Evolutionary conservation across 1,140 invertebrate species (phyloP).

Genomic region (Anthonomus grandis): DNA sequence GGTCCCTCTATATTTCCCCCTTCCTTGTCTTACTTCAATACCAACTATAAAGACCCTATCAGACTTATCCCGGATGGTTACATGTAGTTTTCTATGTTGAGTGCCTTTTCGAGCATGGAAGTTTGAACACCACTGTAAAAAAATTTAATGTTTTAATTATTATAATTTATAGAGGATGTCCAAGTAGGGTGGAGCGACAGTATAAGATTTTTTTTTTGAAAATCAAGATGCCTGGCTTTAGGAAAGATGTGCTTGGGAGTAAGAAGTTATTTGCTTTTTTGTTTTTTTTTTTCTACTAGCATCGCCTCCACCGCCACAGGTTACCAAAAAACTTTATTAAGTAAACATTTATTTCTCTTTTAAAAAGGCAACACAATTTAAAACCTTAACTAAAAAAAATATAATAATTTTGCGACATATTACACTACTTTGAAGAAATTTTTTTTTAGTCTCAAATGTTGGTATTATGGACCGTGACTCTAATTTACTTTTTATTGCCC

Average conservation of each 20-base stretch:
- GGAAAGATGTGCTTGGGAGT: background rate
- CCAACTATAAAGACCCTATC: constrained; percentile 78
- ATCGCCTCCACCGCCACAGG: background rate
- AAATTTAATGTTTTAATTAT: background rate
- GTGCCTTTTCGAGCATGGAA: constrained; percentile 70
- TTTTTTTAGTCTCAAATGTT: too few relatives aligned
- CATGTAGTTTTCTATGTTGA: constrained; percentile 56
- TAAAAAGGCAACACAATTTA: background rate
- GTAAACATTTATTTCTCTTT: background rate
- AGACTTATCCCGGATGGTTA: constrained; percentile 60
- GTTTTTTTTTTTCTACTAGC: background rate
- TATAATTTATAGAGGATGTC: too few relatives aligned
- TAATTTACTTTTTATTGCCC: too few relatives aligned
- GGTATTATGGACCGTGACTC: too few relatives aligned
- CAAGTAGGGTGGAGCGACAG: background rate
- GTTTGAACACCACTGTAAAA: constrained; percentile 42
- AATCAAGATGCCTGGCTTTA: background rate
- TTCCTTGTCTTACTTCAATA: constrained; percentile 81
- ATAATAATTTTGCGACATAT: background rate
- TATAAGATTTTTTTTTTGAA: background rate
- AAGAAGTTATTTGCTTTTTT: background rate
- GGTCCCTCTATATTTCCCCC: constrained; percentile 84
- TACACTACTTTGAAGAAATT: background rate
- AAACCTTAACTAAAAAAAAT: background rate
- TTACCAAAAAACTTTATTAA: background rate